Evolutionary conservation across 2,888 invertebrate genomes (phyloP), one percentile per base, ranked within the genome.

Genomic region (Acheta domesticus): DNA sequence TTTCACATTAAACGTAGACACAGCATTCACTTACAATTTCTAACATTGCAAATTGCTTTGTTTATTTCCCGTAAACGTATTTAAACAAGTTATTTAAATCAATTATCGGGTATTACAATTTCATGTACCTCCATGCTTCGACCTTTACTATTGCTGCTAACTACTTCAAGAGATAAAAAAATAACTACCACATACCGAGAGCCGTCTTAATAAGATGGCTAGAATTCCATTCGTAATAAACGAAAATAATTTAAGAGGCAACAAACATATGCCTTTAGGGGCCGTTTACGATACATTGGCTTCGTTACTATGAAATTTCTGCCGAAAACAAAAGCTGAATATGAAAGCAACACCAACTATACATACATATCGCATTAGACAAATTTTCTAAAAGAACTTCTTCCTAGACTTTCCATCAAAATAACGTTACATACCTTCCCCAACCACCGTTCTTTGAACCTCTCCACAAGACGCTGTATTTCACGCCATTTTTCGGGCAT

Each of bases 401-500:
- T 62, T 12, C n/a, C 78, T 77, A 80, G 78, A 79, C 78, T 78
- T 77, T 75, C 78, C 73, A 48, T 76, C 48, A 3, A 49, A 12
- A n/a, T 20, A 74, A 20, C 74, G 21, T 74, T 23, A 23, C 36
- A 11, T 75, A 23, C 36, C 75, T 75, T 23, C n/a, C 36, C n/a
- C 36, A 23, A 75, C 36, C 75, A 75, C 23, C 75, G 21, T 23
- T 36, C 23, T 19, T n/a, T 21, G 23, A 75, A 75, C 16, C 75
- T 21, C 75, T 75, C 75, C 48, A 48, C 75, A 14, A 48, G 79
- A 79, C 79, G 79, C 79, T 77, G 23, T n/a, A n/a, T 49, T 49
- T 79, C 77, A 79, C 79, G 79, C 79, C 79, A 79, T 77, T 77
- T 79, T 79, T 77, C 48, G n/a, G 21, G 74, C 36, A 49, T 79